Base-by-base conservation (phyloP, 1,140 invertebrate genomes). In the Atopsyche davidsoni region DNA sequence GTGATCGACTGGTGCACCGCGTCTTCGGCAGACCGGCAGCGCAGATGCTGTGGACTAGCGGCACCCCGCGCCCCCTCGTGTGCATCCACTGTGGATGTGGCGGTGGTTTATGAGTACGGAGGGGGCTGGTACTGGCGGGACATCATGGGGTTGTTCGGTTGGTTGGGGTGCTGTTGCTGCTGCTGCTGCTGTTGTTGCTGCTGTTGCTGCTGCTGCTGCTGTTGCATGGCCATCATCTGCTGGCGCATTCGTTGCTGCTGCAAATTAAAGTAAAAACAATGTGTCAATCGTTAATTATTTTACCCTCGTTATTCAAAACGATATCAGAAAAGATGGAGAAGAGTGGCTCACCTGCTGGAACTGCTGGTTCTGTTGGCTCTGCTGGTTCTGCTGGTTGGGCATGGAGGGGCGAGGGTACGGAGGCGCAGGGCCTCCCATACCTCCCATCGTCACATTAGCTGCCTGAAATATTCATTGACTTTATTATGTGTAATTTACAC, bases 361-460 rank as follows among this genome's bases (percentile, higher is more conserved):
- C n/a, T n/a, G n/a, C n/a, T n/a, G n/a, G n/a, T n/a, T n/a, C 59
- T 79, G 76, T 61, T 80, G 79, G 51, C 78, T 76, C 53, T 81
- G 79, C 58, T 80, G 79, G 55, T 78, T 73, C 59, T 68, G 73
- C 49, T 78, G 72, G 59, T 78, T 78, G 46, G 74, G 69, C 32
- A 71, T 71, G 56, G 71, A 65, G 16, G 58, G 55, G 32, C 69
- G 65, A 2, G 70, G 68, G 53, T 82, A 82, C 0, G 80, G 77
- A 25, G 80, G 79, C 13, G 79, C 78, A 3, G 77, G 77, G n/a
- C 73, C 77, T 43, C 72, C 76, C 75, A 80, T 79, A 48, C 74
- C 77, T 25, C 79, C 79, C 80, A 83, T 83, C 2, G 80, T 81
- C 14, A 83, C 80, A 63, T 82, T 83, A 1, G 80, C 79, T 4